These are phyloP conservation scores for Alectura lathami DNA, from an alignment of 2,113 vertebrate genomes.

Conservation along the genomic window DNA sequence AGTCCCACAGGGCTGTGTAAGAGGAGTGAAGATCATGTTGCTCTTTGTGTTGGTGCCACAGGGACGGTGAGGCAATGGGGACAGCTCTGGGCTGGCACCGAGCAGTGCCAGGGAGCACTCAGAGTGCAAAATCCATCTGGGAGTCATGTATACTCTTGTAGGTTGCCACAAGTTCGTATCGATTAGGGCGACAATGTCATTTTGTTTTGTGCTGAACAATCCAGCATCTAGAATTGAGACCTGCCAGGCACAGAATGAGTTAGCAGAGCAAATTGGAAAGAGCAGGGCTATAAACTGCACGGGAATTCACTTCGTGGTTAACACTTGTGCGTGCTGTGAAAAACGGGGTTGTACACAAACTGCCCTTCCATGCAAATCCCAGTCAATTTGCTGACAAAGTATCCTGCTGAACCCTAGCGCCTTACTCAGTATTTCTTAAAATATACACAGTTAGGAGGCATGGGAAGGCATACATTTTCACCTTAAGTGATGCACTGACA, in stretches of 20 bases:
- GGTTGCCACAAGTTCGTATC: background rate
- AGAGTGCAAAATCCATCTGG: background rate
- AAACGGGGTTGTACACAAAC: background rate
- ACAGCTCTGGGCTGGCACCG: background rate
- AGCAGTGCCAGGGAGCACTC: background rate
- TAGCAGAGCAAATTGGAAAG: background rate
- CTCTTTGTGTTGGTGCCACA: background rate
- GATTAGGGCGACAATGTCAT: background rate
- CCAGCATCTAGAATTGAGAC: background rate
- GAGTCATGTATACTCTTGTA: fast-evolving
- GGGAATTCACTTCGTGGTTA: background rate
- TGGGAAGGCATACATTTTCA: background rate
- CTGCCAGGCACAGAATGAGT: background rate
- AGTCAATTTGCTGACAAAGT: background rate
- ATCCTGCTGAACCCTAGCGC: background rate
- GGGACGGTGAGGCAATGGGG: background rate
- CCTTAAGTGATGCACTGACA: background rate
- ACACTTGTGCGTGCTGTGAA: background rate
- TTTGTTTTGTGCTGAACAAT: background rate
- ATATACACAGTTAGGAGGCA: background rate
- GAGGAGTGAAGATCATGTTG: too few species aligned
- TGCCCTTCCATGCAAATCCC: background rate
- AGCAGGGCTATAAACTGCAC: background rate
- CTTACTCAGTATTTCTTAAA: slow-evolving; percentile 4
- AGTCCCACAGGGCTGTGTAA: background rate